Evolutionary conservation across 2,888 invertebrate genomes (phyloP).

Genomic region (Colostygia pectinataria): DNA sequence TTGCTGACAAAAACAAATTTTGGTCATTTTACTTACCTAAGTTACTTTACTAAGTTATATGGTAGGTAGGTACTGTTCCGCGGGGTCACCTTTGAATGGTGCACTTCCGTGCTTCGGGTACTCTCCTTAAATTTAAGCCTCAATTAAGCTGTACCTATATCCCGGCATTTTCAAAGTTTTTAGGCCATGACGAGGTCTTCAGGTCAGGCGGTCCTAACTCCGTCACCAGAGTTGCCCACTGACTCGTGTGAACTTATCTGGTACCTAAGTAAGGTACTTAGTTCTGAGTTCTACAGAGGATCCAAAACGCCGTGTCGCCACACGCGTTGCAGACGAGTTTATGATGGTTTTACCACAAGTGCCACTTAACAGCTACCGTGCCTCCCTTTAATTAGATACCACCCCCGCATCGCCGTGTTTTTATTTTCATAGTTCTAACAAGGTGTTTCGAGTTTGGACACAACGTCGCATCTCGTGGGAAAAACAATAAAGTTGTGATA

Average conservation of each 20-base stretch:
- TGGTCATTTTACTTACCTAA: too few species aligned
- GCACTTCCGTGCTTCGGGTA: too few species aligned
- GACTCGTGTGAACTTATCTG: not conserved
- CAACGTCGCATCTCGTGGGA: constrained; percentile 25
- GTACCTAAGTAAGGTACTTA: not conserved
- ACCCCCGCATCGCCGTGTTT: constrained; percentile 31
- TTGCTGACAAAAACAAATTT: too few species aligned
- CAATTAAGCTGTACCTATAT: too few species aligned
- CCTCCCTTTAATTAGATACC: constrained; percentile 38
- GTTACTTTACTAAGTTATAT: too few species aligned
- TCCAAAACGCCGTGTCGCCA: constrained; percentile 43
- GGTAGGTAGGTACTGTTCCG: too few species aligned
- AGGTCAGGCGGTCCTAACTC: too few species aligned
- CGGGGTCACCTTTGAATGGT: too few species aligned
- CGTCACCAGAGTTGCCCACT: too few species aligned
- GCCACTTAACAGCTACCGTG: constrained; percentile 69
- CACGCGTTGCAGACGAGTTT: constrained; percentile 67
- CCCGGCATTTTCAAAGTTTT: too few species aligned
- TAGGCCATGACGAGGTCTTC: too few species aligned
- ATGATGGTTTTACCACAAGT: constrained; percentile 77
- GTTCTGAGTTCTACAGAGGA: not conserved
- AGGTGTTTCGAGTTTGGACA: constrained; percentile 25
- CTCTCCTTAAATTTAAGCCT: too few species aligned
- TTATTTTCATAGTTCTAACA: constrained; percentile 31
- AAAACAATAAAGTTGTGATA: constrained; percentile 15